Percentiles rank a stretch among this genome's conserved stretches.
Conservation (phyloP, 1,140 invertebrate species). For the Rhopalosiphum maidis region DNA sequence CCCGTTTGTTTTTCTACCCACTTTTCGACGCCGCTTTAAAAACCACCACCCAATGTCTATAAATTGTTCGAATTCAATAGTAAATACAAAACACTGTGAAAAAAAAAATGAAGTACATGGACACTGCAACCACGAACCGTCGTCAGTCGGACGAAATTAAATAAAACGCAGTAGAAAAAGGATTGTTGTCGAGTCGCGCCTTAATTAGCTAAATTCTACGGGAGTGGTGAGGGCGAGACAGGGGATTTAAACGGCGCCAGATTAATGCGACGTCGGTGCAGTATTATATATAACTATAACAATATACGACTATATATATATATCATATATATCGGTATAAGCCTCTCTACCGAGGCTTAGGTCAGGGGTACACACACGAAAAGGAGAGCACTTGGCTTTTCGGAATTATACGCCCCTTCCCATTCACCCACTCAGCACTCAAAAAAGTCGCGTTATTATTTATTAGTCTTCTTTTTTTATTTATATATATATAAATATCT, state of each 20-base stretch:
- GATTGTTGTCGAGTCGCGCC: neutral
- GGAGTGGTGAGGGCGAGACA: neutral
- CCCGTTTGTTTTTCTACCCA: neutral
- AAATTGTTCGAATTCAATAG: neutral
- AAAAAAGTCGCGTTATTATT: neutral
- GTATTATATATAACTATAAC: neutral
- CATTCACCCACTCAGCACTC: neutral
- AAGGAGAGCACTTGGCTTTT: constrained; percentile 24
- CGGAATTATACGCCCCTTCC: neutral
- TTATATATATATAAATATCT: neutral
- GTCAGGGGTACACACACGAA: neutral
- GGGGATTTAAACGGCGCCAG: neutral
- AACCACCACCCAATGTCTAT: neutral
- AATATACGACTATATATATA: neutral
- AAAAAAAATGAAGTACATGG: neutral
- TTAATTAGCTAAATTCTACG: constrained; percentile 26
- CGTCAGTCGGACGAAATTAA: neutral
- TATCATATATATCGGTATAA: neutral
- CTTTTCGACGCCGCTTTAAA: neutral
- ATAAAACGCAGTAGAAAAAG: constrained; percentile 22
- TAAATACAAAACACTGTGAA: neutral
- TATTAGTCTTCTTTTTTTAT: neutral
- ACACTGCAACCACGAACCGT: neutral
- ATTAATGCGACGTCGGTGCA: neutral
- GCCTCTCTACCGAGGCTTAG: neutral